Percentiles rank a stretch among this genome's conserved stretches.
Evolutionary conservation across 2,888 invertebrate species (phyloP).

Genomic region (Drosophila rellima): DNA sequence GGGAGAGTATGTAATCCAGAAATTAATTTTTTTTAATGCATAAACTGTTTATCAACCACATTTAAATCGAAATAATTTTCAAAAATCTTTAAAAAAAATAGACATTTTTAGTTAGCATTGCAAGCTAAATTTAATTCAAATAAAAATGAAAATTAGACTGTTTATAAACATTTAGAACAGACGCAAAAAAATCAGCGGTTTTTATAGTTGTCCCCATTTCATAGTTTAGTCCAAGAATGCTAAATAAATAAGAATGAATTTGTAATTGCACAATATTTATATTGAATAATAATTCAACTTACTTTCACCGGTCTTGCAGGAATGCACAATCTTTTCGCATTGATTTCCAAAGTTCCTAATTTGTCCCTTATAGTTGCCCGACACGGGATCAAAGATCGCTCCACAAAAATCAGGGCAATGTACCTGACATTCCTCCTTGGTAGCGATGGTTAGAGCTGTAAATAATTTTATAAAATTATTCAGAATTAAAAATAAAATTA

Average conservation of each 20-base stretch:
- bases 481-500: background rate
- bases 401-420: slow-evolving; percentile 35
- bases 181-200: too few species aligned
- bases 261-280: background rate
- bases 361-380: slow-evolving; percentile 50
- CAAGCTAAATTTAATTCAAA: background rate
- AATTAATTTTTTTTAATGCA: too few species aligned
- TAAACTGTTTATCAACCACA: too few species aligned
- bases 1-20: too few species aligned
- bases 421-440: slow-evolving; percentile 61
- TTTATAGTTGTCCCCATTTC: background rate
- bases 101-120: background rate
- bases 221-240: slow-evolving; percentile 40
- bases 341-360: slow-evolving; percentile 46
- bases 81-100: background rate
- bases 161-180: background rate
- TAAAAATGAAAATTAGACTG: background rate
- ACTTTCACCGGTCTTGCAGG: slow-evolving; percentile 66
- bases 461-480: background rate
- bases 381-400: slow-evolving; percentile 34
- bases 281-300: slow-evolving; percentile 18
- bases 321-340: slow-evolving; percentile 46
- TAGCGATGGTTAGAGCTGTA: slow-evolving; percentile 44
- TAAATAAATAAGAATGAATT: slow-evolving; percentile 14
- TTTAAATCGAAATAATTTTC: too few species aligned